Evolutionary conservation across 2,113 vertebrate species (phyloP).

Genomic region (Bujurquina vittata): DNA sequence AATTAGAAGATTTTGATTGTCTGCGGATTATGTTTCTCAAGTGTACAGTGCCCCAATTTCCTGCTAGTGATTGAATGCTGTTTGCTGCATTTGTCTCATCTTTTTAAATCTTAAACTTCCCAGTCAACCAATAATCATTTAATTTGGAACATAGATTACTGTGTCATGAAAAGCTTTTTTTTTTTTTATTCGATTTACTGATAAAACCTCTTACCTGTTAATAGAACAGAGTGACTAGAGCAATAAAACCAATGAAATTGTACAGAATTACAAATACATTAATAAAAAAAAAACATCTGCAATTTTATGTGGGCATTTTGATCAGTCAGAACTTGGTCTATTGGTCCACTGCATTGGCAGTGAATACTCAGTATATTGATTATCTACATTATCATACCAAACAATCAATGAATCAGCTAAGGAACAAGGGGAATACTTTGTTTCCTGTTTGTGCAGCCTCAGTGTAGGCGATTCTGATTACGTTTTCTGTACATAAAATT

Average conservation of each 20-base stretch:
- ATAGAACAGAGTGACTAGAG: neutral
- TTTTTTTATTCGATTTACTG: neutral
- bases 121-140: neutral
- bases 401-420: neutral
- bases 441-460: neutral
- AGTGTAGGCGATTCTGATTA: neutral
- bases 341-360: neutral
- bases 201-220: neutral
- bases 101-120: conserved; percentile 7
- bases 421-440: neutral
- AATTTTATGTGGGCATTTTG: neutral
- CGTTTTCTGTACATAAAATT: neutral
- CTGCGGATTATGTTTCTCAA: conserved; percentile 26
- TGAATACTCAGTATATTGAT: neutral
- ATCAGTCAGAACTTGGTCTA: neutral
- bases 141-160: neutral
- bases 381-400: neutral
- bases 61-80: conserved; percentile 19
- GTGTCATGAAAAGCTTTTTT: neutral
- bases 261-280: neutral
- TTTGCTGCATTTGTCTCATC: neutral
- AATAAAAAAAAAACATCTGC: neutral
- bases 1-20: conserved; percentile 54
- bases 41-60: conserved; percentile 39
- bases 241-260: neutral